Conservation (phyloP, 2,113 vertebrate species). For the Grammomys dolichurus region DNA sequence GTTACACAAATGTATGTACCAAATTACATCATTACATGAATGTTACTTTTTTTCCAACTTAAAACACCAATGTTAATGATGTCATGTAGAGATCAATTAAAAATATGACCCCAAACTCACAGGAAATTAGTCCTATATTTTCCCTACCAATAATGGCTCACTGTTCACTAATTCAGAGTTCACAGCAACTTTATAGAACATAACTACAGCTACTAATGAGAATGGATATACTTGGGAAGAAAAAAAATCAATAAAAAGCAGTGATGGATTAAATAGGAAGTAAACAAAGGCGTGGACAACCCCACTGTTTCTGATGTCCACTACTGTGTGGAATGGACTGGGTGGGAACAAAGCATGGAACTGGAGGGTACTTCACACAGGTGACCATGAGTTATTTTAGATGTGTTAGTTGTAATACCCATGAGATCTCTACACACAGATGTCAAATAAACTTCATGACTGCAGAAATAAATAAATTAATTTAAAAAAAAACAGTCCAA, state of each 20-base stretch:
- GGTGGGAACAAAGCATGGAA: background rate
- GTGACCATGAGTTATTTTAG: background rate
- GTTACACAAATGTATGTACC: background rate
- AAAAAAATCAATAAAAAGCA: background rate
- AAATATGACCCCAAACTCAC: background rate
- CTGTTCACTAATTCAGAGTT: background rate
- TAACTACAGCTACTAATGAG: background rate
- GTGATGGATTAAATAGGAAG: constrained; percentile 9
- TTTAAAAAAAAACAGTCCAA: background rate
- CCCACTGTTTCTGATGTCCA: background rate
- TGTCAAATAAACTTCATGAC: background rate
- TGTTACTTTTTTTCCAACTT: background rate
- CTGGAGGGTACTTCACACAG: background rate
- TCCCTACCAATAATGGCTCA: background rate
- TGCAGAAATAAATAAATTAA: background rate
- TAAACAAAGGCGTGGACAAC: background rate
- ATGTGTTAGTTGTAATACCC: background rate
- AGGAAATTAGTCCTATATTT: background rate
- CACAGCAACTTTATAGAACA: background rate
- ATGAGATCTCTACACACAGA: background rate
- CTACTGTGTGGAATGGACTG: background rate
- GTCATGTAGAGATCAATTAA: background rate
- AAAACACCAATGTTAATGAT: background rate
- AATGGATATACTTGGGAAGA: background rate
- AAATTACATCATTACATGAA: background rate